These are phyloP conservation scores for Elysia crispata DNA, from an alignment of 2,888 invertebrate species.

Conservation along the genomic window DNA sequence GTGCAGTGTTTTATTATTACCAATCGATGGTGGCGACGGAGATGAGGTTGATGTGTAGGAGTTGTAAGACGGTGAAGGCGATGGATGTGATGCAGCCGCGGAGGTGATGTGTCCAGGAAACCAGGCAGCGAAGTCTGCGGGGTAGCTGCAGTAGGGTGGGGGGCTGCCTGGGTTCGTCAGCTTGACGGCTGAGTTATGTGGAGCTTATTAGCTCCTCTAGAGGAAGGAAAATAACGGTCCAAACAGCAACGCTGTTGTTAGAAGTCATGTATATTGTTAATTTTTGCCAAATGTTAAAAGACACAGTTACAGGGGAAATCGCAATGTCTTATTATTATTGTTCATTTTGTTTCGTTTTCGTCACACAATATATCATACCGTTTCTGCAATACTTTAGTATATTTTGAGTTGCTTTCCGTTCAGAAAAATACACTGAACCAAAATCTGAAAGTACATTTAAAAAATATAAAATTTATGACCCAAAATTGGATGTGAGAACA, in stretches of 20 bases:
- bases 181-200: conserved; percentile 11
- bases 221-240: background rate
- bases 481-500: too few relatives aligned
- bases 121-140: conserved; percentile 44
- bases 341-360: too few relatives aligned
- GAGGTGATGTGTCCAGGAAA: conserved; percentile 35
- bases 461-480: too few relatives aligned
- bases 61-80: conserved; percentile 24
- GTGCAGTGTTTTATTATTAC: conserved; percentile 1
- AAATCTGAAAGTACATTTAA: too few relatives aligned
- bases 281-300: background rate
- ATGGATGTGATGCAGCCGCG: conserved; percentile 22
- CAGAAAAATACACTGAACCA: too few relatives aligned
- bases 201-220: conserved; percentile 36
- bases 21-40: background rate
- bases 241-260: background rate
- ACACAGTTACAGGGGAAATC: background rate
- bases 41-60: conserved; percentile 26
- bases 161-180: conserved; percentile 33
- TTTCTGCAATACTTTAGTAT: too few relatives aligned
- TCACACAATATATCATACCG: too few relatives aligned
- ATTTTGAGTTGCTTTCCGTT: too few relatives aligned
- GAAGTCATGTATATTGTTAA: too few relatives aligned
- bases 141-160: conserved; percentile 2
- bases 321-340: too few relatives aligned